These are phyloP conservation scores for Bathybates hornii DNA, from an alignment of 2,113 vertebrate genomes.

Conservation along the genomic window DNA sequence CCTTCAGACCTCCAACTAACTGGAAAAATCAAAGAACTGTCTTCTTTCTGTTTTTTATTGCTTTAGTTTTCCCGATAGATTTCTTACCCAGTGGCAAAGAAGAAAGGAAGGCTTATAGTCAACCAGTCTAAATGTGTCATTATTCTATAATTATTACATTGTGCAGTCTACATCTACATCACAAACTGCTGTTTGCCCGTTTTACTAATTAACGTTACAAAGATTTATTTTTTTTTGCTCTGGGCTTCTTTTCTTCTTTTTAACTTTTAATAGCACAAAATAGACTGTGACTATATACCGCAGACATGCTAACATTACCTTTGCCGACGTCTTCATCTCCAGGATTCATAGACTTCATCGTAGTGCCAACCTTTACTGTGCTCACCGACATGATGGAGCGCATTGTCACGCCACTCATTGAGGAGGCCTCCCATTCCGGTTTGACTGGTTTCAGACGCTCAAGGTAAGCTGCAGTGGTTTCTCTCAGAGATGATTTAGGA, in stretches of 20 bases:
- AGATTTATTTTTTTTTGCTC: background rate
- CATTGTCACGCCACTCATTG: conserved; percentile 88
- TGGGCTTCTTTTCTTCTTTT: background rate
- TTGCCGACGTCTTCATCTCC: background rate
- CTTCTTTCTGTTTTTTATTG: background rate
- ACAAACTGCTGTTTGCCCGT: background rate
- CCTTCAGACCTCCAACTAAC: background rate
- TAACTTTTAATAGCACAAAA: background rate
- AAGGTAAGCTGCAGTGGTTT: conserved; percentile 69
- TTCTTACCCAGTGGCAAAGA: background rate
- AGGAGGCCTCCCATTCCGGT: conserved; percentile 82
- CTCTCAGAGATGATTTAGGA: background rate
- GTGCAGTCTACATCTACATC: background rate
- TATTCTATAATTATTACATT: background rate
- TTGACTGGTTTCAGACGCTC: conserved; percentile 81
- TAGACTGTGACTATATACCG: background rate
- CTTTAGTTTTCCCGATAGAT: background rate
- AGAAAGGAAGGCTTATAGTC: background rate
- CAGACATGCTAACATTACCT: background rate
- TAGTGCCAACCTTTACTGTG: conserved; percentile 96
- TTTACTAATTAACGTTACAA: background rate
- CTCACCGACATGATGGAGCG: conserved; percentile 95
- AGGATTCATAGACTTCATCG: conserved; percentile 99
- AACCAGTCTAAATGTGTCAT: background rate
- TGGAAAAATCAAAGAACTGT: background rate